These are phyloP conservation scores for Stenurella melanura DNA, from an alignment of 2,888 invertebrate species.

Conservation along the genomic window DNA sequence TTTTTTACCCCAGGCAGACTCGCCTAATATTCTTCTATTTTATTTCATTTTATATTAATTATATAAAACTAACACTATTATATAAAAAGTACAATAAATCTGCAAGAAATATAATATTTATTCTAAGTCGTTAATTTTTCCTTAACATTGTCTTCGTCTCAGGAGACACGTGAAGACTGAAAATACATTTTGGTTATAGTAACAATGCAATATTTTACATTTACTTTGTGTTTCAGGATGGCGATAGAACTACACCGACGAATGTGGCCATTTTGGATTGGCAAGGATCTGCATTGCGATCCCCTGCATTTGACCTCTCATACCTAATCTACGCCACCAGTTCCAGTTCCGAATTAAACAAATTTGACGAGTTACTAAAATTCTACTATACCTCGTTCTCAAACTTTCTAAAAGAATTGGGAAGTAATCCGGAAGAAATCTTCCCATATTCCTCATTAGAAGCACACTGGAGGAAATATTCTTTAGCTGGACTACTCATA, in stretches of 20 bases:
- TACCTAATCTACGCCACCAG: slow-evolving; percentile 64
- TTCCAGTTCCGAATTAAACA: slow-evolving; percentile 56
- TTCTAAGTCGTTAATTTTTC: no score
- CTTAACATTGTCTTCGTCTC: no score
- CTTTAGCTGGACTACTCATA: slow-evolving; percentile 26
- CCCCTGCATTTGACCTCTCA: slow-evolving; percentile 63
- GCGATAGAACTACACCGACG: slow-evolving; percentile 39
- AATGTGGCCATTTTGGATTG: slow-evolving; percentile 60
- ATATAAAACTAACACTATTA: no score
- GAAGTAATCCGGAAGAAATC: slow-evolving; percentile 60
- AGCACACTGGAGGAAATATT: slow-evolving; percentile 60
- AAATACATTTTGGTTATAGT: no score
- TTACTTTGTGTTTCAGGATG: slow-evolving; percentile 36
- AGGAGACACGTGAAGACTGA: no score
- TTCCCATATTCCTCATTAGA: slow-evolving; percentile 62
- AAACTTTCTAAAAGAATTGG: slow-evolving; percentile 55
- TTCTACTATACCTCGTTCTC: slow-evolving; percentile 63
- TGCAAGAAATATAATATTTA: no score
- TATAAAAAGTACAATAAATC: no score
- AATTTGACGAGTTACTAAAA: slow-evolving; percentile 60
- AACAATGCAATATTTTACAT: no score
- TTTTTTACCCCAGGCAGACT: no score
- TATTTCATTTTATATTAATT: no score
- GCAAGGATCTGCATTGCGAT: slow-evolving; percentile 54
- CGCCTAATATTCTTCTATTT: no score